A percentile compares a stretch with the other conserved stretches of the same genome.
Evolutionary conservation across 2,888 invertebrate genomes (phyloP).

Genomic region (Ommatoiulus sabulosus): DNA sequence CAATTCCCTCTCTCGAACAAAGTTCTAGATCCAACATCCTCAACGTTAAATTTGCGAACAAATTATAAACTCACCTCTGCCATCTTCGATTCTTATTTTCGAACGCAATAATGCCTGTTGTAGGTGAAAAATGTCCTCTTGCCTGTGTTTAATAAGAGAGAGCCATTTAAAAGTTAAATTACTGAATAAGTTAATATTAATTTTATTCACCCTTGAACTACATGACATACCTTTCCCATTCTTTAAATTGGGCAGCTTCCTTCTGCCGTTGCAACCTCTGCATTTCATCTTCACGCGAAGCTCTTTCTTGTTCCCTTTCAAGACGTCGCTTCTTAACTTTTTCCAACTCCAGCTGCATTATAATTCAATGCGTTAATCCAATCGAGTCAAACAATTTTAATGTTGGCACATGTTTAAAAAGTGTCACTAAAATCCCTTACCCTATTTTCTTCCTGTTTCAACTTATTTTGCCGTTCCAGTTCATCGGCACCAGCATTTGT

Average conservation of each 20-base stretch:
- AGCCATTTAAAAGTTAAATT: neutral
- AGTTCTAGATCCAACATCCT: neutral
- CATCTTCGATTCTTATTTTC: slow-evolving; percentile 95
- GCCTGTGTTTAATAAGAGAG: slow-evolving; percentile 68
- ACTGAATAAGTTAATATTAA: neutral
- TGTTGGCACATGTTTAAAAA: neutral
- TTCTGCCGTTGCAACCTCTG: slow-evolving; percentile 87
- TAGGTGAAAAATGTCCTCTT: slow-evolving; percentile 97
- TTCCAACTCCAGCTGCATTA: slow-evolving; percentile 79
- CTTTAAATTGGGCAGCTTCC: slow-evolving; percentile 89
- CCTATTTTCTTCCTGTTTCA: slow-evolving; percentile 91
- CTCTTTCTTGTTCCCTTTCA: slow-evolving; percentile 88
- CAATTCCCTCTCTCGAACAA: slow-evolving; percentile 28
- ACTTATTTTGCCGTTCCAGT: slow-evolving; percentile 82
- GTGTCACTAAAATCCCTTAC: slow-evolving; percentile 62
- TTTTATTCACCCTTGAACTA: slow-evolving; percentile 62
- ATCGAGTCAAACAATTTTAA: neutral
- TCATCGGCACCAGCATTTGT: slow-evolving; percentile 81
- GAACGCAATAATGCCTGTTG: slow-evolving; percentile 92
- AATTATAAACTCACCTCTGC: slow-evolving; percentile 73
- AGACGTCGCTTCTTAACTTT: slow-evolving; percentile 92
- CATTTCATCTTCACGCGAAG: slow-evolving; percentile 84
- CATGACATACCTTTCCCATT: slow-evolving; percentile 78
- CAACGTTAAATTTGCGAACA: neutral
- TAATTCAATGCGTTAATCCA: neutral